A percentile compares a stretch with the other conserved stretches of the same genome.
Conservation (phyloP, 2,797 vertebrate genomes). For the Synanceia verrucosa region DNA sequence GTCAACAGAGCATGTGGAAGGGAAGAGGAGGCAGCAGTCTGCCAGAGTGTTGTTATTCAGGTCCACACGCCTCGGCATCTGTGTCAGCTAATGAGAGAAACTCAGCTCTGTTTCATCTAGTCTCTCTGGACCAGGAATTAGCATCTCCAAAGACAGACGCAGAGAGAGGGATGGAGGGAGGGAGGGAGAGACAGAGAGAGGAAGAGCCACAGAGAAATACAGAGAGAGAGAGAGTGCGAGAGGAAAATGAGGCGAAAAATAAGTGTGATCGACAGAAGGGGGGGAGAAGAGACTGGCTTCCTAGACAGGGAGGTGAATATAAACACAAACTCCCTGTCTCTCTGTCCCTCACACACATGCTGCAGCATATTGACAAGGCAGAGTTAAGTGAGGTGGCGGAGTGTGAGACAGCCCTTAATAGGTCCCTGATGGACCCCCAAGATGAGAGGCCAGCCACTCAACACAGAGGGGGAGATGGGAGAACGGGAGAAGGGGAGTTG, state of each 20-base stretch:
- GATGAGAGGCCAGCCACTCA: constrained; percentile 79
- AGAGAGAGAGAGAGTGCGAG: constrained; percentile 25
- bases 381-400: constrained; percentile 79
- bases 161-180: constrained; percentile 68
- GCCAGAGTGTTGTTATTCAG: constrained; percentile 82
- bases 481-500: constrained; percentile 33
- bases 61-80: constrained; percentile 83
- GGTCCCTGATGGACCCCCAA: constrained; percentile 82
- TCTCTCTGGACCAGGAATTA: constrained; percentile 83
- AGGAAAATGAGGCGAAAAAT: constrained; percentile 52
- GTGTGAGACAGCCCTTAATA: constrained; percentile 81
- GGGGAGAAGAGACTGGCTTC: constrained; percentile 49
- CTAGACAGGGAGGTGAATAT: constrained; percentile 73
- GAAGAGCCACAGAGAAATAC: constrained; percentile 50
- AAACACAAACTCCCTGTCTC: constrained; percentile 71
- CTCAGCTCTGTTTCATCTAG: constrained; percentile 83
- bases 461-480: constrained; percentile 51
- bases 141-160: constrained; percentile 83
- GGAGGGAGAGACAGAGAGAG: constrained; percentile 37
- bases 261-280: constrained; percentile 61
- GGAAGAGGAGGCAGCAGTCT: constrained; percentile 75
- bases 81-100: constrained; percentile 86
- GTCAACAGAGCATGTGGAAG: constrained; percentile 74
- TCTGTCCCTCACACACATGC: constrained; percentile 71
- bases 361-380: constrained; percentile 81